Evolutionary conservation across 64 coral and sea anemone genomes (phyloP).

Genomic region (Montipora cactus): DNA sequence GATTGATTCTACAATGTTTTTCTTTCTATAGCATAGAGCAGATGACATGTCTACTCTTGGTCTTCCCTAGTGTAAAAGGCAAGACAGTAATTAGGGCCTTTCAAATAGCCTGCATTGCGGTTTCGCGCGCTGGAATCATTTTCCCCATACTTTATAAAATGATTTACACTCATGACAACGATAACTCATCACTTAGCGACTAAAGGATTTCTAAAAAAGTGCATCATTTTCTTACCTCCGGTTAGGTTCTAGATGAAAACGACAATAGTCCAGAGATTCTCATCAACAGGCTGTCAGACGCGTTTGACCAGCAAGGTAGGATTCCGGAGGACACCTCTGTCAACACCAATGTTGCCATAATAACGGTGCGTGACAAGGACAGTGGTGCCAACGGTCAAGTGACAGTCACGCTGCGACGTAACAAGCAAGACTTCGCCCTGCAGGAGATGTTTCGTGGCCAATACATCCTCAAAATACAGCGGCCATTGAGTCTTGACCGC

Average conservation of each 20-base stretch:
- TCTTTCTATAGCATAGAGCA: no score
- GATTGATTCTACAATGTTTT: background rate
- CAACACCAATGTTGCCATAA: slow-evolving; percentile 12
- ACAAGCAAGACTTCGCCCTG: slow-evolving; percentile 53
- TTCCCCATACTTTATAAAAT: no score
- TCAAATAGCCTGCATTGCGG: no score
- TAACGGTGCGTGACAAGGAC: slow-evolving; percentile 48
- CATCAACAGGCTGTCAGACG: background rate
- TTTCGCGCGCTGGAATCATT: no score
- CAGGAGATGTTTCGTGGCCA: slow-evolving; percentile 25
- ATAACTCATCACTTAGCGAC: no score
- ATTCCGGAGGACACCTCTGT: slow-evolving; percentile 57
- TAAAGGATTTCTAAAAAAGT: background rate
- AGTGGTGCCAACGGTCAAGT: slow-evolving; percentile 41
- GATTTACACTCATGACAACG: no score
- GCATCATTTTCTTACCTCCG: background rate
- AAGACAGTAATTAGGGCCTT: no score
- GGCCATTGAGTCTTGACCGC: slow-evolving; percentile 38
- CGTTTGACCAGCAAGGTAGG: slow-evolving; percentile 18
- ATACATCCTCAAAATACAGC: slow-evolving; percentile 45
- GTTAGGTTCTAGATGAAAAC: slow-evolving; percentile 65
- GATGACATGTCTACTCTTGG: no score
- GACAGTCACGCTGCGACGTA: slow-evolving; percentile 17
- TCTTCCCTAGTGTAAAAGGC: no score
- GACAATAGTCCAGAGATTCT: slow-evolving; percentile 59